A percentile compares a stretch with the other conserved stretches of the same genome.
Conservation (phyloP, 1,140 invertebrate species). For the Procambarus virginalis region DNA sequence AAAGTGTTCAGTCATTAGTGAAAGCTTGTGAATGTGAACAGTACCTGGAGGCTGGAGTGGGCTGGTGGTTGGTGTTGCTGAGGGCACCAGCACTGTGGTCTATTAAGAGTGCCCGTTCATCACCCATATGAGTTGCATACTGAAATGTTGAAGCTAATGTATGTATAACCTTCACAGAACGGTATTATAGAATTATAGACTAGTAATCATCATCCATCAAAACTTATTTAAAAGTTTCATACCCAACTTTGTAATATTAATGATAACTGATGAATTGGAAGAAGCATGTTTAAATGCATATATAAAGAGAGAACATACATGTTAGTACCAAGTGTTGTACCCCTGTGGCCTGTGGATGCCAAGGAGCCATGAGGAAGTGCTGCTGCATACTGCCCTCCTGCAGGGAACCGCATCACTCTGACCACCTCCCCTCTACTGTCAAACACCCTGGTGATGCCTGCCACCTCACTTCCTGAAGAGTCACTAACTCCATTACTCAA, state of each 20-base stretch:
- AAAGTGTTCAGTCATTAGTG: too few relatives aligned
- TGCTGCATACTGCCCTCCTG: neutral
- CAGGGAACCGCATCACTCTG: neutral
- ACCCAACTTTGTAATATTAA: too few relatives aligned
- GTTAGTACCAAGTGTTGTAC: conserved; percentile 61
- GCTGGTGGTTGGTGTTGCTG: neutral
- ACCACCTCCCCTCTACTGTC: conserved; percentile 28
- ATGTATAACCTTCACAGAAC: too few relatives aligned
- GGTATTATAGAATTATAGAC: too few relatives aligned
- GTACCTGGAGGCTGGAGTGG: neutral
- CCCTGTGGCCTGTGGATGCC: conserved; percentile 11
- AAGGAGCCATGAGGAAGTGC: neutral
- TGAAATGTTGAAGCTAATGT: neutral
- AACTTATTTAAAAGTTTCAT: too few relatives aligned
- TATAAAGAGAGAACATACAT: conserved; percentile 1
- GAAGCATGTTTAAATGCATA: too few relatives aligned
- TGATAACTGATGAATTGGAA: too few relatives aligned
- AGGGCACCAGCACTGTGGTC: neutral
- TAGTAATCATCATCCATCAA: too few relatives aligned
- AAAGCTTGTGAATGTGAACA: neutral
- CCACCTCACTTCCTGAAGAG: conserved; percentile 25
- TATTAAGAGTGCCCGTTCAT: neutral
- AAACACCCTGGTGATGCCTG: conserved; percentile 46
- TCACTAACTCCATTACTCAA: neutral
- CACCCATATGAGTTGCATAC: conserved; percentile 2